Evolutionary conservation across 2,888 invertebrate genomes (phyloP), one percentile per base, ranked within the genome.

Genomic region (Eristalinus sepulchralis): DNA sequence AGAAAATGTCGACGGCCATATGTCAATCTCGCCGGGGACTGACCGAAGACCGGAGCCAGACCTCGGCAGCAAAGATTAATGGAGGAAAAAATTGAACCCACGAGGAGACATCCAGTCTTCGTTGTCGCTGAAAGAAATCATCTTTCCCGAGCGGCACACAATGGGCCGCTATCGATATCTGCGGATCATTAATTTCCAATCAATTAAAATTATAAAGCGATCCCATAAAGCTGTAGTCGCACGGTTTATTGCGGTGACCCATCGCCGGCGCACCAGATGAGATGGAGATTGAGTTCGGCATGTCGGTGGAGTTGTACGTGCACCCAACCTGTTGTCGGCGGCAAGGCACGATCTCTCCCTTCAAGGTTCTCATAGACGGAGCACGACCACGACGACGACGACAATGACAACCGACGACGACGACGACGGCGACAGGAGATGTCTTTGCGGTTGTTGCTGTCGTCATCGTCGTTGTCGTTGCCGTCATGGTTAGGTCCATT

Each of bases 181-280:
- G 64, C 67, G 72, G 84, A 88, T 88, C 88, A 88, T 88, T 89
- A 88, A 88, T 89, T 88, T 88, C 83, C 88, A 88, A 89, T 89
- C 89, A 89, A 89, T 89, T 89, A 89, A 89, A 88, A 89, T 89
- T 89, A 89, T 88, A 88, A 89, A 88, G 80, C 88, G 88, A 89
- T 89, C 88, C 84, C 88, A 88, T 89, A 89, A 89, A 88, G 82
- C 88, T 87, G 85, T 73, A 83, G 64, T 78, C 72, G 78, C 70
- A 70, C 70, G 72, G 82, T 87, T 87, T 87, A 83, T 87, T 87
- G 87, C 83, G 63, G 47, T 83, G 75, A 72, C 72, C 79, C 83
- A 76, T 66, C 39, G 64, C 57, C 78, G 27, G 27, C 27, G 64
- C 63, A 62, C 22, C 57, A 71, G 80, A 81, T 77, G 77, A 77